Base-by-base conservation (phyloP, 1,140 invertebrate genomes). In the Solenopsis invicta region DNA sequence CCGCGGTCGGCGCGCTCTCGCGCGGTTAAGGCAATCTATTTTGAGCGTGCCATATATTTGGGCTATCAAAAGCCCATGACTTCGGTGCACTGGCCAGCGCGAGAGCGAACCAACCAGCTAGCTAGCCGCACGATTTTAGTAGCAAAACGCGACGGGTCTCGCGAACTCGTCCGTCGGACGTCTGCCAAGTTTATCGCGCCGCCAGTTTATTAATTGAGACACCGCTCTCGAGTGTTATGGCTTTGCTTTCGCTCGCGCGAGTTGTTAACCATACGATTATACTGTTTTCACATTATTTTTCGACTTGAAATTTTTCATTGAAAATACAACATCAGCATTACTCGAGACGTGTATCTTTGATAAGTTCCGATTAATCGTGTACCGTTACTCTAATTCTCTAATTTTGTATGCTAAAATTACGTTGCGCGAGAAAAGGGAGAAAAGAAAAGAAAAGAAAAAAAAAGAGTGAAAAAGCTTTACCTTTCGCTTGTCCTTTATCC, bases 401-500 rank as follows among this genome's bases (percentile, higher is more conserved):
- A 62, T 29, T 29, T 41, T 24, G n/a, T 74, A 52, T 37, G 34
- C 10, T 50, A 13, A 16, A n/a, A n/a, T n/a, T n/a, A n/a, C n/a
- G n/a, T n/a, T n/a, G 10, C 21, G 24, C 24, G 41, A 62, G 69
- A 10, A 81, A 74, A 29, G 29, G 29, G 64, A 87, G 69, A 74
- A 90, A 94, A 29, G 29, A 0, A 29, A 29, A 29, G 2, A 29
- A 74, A 90, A 94, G 2, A 2, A 0, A 29, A 29, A 29, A 29
- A 29, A 29, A 29, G 29, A 29, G 29, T 29, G 29, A 2, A 29
- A 29, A 2, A 29, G 29, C 29, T 29, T 29, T 29, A 2, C 92
- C 92, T 94, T 91, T 92, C 13, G 69, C 85, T 72, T 74, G 78
- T 75, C 48, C 82, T 78, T 93, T 94, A 45, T 93, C 91, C 41